Percentiles rank a stretch among this genome's conserved stretches.
Conservation (phyloP, 2,113 vertebrate genomes). For the Empidonax alnorum region DNA sequence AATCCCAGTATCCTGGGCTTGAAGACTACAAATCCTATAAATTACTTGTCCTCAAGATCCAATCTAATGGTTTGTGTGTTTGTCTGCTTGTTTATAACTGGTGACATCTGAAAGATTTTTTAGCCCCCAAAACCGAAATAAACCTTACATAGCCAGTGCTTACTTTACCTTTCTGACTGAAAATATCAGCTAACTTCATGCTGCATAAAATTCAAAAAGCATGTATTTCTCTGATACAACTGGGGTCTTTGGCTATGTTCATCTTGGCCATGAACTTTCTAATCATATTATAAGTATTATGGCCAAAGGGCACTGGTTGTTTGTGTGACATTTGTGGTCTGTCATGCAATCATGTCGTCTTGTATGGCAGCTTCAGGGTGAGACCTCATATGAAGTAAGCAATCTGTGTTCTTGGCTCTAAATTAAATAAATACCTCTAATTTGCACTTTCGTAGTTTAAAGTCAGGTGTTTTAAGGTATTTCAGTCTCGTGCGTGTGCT, state of each 20-base stretch:
- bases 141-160: neutral
- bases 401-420: neutral
- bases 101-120: neutral
- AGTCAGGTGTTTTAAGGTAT: neutral
- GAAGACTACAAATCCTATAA: neutral
- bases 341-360: neutral
- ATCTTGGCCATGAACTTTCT: neutral
- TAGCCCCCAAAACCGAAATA: neutral
- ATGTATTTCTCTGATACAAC: neutral
- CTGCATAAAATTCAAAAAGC: neutral
- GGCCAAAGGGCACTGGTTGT: neutral
- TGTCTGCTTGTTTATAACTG: neutral
- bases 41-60: neutral
- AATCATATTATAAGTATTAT: neutral
- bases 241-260: neutral
- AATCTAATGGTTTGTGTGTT: neutral
- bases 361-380: neutral
- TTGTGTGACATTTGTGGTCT: neutral
- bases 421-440: neutral
- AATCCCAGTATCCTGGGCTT: neutral
- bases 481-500: neutral
- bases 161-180: neutral
- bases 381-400: neutral
- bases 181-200: neutral
- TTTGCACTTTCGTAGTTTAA: neutral